These are phyloP conservation scores for Xerus rutilus DNA, from an alignment of 2,797 vertebrate species.

Conservation along the genomic window DNA sequence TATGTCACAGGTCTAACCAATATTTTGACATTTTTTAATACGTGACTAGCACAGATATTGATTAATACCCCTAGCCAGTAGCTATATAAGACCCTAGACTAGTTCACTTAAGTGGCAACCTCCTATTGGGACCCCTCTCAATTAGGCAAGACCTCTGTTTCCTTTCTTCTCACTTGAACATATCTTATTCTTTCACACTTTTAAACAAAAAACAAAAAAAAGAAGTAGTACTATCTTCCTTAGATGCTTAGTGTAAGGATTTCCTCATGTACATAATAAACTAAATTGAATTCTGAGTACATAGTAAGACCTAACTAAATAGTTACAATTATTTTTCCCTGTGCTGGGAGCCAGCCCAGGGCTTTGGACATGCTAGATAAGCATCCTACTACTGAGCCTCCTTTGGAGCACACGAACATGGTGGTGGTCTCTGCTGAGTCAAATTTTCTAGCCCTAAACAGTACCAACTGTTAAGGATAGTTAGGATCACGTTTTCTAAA, in stretches of 20 bases:
- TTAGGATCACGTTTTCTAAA: conserved; percentile 3
- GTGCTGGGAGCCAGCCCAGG: neutral
- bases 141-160: too few species aligned
- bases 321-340: neutral
- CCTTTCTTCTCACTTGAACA: too few species aligned
- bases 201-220: too few species aligned
- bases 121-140: too few species aligned
- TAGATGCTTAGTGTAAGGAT: neutral
- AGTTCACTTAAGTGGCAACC: too few species aligned
- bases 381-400: neutral
- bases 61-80: too few species aligned
- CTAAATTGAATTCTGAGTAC: neutral
- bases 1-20: too few species aligned
- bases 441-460: neutral
- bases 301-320: neutral
- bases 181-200: too few species aligned
- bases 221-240: neutral
- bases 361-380: neutral
- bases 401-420: neutral
- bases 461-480: conserved; percentile 22
- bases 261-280: neutral
- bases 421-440: neutral
- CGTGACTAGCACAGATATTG: too few species aligned
- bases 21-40: too few species aligned
- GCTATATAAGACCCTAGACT: too few species aligned